These are phyloP conservation scores for Nemapogon koenigi DNA, from an alignment of 2,888 invertebrate species.

Conservation along the genomic window DNA sequence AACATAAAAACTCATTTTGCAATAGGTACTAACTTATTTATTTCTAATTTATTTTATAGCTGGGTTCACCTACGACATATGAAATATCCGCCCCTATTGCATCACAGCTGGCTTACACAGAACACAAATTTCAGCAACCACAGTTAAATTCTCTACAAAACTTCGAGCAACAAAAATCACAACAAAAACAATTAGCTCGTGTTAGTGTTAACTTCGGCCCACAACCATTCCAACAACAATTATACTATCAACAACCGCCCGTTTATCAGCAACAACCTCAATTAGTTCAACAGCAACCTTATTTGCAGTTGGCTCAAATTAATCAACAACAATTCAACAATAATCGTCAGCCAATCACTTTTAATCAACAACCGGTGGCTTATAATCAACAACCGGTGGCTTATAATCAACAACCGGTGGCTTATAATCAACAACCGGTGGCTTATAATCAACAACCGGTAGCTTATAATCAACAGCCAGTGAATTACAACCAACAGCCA, in stretches of 20 bases:
- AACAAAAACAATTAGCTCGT: constrained; percentile 11
- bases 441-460: constrained; percentile 10
- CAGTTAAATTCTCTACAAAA: constrained; percentile 1
- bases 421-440: too few relatives aligned
- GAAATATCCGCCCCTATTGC: constrained; percentile 40
- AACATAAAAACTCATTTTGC: too few relatives aligned
- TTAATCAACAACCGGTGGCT: constrained; percentile 13
- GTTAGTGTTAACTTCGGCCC: constrained; percentile 15
- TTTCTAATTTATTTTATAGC: constrained; percentile 24
- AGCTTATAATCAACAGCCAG: constrained; percentile 11
- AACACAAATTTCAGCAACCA: constrained; percentile 30
- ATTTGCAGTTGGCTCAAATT: background rate
- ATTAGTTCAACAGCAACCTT: background rate
- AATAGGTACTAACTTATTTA: too few relatives aligned
- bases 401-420: constrained; percentile 1
- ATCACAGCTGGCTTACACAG: constrained; percentile 40
- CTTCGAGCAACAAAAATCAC: constrained; percentile 6
- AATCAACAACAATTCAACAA: background rate
- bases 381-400: constrained; percentile 12
- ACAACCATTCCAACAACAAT: constrained; percentile 14
- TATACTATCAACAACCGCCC: constrained; percentile 15
- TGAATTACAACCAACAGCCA: constrained; percentile 15
- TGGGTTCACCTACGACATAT: constrained; percentile 33
- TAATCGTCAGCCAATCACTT: background rate
- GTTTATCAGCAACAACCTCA: constrained; percentile 11